phyloP scores from a whole-genome alignment of 2,888 invertebrate genomes.

The Tribolium freemani region DNA sequence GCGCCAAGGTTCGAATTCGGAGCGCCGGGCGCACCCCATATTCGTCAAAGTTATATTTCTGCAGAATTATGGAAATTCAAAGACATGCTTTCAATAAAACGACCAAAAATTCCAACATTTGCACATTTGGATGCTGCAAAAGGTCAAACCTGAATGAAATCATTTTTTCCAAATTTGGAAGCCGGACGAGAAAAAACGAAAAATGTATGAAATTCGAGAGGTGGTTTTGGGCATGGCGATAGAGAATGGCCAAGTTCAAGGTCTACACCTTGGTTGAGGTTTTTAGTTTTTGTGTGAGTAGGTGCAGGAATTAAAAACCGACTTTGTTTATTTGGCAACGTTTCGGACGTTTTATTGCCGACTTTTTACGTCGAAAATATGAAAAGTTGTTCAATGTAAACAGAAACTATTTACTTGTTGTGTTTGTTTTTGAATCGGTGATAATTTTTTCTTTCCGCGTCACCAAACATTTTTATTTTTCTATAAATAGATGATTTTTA shows the following conservation, averaged over 20 bases:
- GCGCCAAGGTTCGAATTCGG: constrained; percentile 14
- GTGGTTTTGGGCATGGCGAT: constrained; percentile 28
- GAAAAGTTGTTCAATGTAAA: neutral
- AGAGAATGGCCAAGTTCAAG: constrained; percentile 36
- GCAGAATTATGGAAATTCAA: too few species aligned
- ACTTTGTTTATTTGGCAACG: neutral
- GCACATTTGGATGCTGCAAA: too few species aligned
- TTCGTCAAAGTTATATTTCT: neutral
- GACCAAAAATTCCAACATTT: too few species aligned
- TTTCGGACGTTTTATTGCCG: neutral
- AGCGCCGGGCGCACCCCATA: constrained; percentile 29
- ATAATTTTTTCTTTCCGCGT: neutral
- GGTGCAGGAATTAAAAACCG: neutral
- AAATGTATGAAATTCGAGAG: neutral
- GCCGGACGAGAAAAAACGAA: neutral
- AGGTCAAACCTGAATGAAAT: neutral
- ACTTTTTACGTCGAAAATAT: neutral
- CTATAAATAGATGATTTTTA: neutral
- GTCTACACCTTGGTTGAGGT: constrained; percentile 22
- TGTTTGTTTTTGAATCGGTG: neutral
- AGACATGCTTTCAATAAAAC: too few species aligned
- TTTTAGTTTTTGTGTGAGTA: neutral
- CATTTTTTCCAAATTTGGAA: neutral
- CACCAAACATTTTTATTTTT: neutral
- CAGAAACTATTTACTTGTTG: neutral